phyloP scores from a whole-genome alignment of 2,797 vertebrate species.

The Anniella stebbinsi region DNA sequence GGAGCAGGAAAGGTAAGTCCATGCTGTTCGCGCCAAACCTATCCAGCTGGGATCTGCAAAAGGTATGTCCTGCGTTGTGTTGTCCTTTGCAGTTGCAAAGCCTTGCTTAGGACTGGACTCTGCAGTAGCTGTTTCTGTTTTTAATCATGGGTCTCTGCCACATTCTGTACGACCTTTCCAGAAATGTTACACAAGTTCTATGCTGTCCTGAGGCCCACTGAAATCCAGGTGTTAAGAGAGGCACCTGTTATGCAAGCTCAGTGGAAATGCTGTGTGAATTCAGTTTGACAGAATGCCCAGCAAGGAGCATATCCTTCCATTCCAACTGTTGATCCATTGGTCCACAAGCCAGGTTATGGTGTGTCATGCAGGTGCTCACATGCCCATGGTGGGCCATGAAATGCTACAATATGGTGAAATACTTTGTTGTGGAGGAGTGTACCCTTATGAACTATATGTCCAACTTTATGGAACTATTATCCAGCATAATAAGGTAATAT shows the following conservation, averaged over 20 bases:
- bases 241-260: background rate
- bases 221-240: background rate
- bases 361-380: background rate
- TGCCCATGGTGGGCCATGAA: background rate
- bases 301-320: background rate
- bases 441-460: background rate
- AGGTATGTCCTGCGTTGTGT: constrained; percentile 66
- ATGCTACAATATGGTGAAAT: background rate
- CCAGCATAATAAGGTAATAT: background rate
- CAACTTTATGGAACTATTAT: background rate
- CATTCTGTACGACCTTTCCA: background rate
- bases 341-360: background rate
- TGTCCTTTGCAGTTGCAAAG: background rate
- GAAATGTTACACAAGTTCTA: background rate
- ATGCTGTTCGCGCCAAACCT: background rate
- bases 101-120: background rate
- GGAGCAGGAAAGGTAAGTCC: constrained; percentile 74
- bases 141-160: background rate
- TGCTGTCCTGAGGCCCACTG: background rate
- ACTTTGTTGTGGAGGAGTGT: background rate
- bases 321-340: constrained; percentile 1
- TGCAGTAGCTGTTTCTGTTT: background rate
- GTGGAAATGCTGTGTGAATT: constrained; percentile 4
- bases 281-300: background rate
- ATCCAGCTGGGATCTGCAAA: constrained; percentile 45